These are phyloP conservation scores for Danio rerio DNA, from an alignment of 2,113 vertebrate species.

Conservation along the genomic window DNA sequence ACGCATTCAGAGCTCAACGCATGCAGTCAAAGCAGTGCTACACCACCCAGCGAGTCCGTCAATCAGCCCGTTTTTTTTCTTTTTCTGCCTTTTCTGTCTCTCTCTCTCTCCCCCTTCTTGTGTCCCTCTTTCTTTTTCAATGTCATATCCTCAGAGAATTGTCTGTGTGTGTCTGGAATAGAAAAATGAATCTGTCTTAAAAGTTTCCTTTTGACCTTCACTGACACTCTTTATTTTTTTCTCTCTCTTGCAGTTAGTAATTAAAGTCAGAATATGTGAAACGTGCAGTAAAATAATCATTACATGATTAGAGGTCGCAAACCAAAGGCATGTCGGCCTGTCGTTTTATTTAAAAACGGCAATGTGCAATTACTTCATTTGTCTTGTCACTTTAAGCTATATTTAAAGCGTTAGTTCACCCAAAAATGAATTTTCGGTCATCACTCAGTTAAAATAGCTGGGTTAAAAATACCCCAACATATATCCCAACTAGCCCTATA, in stretches of 20 bases:
- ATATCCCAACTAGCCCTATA: too few relatives aligned
- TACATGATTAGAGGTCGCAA: neutral
- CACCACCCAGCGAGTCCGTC: constrained; percentile 31
- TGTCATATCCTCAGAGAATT: constrained; percentile 34
- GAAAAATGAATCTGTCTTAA: neutral
- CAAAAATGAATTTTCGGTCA: neutral
- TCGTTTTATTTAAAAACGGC: constrained; percentile 5
- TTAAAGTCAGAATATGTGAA: constrained; percentile 10
- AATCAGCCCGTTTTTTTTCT: neutral
- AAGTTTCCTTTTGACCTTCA: constrained; percentile 3
- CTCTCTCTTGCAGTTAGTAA: neutral
- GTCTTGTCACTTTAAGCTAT: neutral
- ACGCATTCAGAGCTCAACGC: constrained; percentile 32
- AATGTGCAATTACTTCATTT: constrained; percentile 27
- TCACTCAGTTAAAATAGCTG: too few relatives aligned
- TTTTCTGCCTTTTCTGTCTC: constrained; percentile 4
- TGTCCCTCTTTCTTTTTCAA: constrained; percentile 22
- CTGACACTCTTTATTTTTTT: neutral
- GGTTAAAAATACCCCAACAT: too few relatives aligned
- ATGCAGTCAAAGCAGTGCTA: constrained; percentile 35
- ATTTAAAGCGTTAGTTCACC: too few relatives aligned
- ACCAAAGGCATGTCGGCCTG: neutral
- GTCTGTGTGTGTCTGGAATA: constrained; percentile 31
- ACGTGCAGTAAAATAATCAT: neutral
- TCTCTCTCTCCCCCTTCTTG: constrained; percentile 14